A percentile compares a stretch with the other conserved stretches of the same genome.
Evolutionary conservation across 2,797 vertebrate species (phyloP).

Genomic region (Myotis daubentonii): DNA sequence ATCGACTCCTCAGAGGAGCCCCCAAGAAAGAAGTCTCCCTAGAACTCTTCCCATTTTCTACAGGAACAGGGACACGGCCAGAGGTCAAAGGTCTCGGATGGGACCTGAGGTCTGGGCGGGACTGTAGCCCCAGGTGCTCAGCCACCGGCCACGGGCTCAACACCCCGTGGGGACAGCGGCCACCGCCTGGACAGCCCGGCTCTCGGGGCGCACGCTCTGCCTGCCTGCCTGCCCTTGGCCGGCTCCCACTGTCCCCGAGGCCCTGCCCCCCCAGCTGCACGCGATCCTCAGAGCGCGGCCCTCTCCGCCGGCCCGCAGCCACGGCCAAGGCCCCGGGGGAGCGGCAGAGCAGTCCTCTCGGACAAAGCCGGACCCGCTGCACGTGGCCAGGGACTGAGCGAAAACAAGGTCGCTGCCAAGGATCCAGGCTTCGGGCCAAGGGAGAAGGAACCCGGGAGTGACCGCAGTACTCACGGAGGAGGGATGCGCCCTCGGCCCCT

Average conservation of each 20-base stretch:
- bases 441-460: background rate
- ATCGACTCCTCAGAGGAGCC: background rate
- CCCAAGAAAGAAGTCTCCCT: accelerated
- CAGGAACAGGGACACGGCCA: no score
- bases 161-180: background rate
- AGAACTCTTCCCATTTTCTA: background rate
- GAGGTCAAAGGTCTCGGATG: no score
- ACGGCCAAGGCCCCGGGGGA: background rate
- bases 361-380: background rate
- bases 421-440: background rate
- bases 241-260: background rate
- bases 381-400: background rate
- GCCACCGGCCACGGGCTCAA: background rate
- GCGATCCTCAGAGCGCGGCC: background rate
- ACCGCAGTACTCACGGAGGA: background rate
- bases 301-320: no score
- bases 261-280: background rate
- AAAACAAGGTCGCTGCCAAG: slow-evolving; percentile 53
- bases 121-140: no score
- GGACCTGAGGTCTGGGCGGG: no score
- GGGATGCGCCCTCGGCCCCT: background rate
- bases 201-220: accelerated
- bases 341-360: background rate
- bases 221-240: background rate
- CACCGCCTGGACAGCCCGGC: accelerated